Percentiles rank a stretch among this genome's conserved stretches.
phyloP scores from a whole-genome alignment of 2,888 invertebrate genomes.

The Pachymerium ferrugineum region DNA sequence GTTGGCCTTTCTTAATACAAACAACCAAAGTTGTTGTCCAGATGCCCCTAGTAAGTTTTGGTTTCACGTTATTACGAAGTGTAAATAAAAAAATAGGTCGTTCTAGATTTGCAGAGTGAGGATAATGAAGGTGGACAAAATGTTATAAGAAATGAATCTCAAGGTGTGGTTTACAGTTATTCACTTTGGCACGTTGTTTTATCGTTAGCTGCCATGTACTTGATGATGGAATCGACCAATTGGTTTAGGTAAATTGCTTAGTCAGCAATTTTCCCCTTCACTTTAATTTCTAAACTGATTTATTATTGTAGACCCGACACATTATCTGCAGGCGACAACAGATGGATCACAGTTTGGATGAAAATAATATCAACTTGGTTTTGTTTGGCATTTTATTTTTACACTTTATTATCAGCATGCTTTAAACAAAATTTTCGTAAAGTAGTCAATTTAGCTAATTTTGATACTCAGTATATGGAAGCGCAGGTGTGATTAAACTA shows the following conservation, averaged over 20 bases:
- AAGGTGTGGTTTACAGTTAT: conserved; percentile 49
- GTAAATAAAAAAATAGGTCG: not conserved
- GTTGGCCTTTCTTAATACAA: not conserved
- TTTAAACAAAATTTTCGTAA: not conserved
- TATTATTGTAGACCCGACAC: conserved; percentile 47
- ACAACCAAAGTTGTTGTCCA: conserved; percentile 23
- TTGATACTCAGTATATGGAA: not conserved
- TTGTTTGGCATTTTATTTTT: conserved; percentile 48
- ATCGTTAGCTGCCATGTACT: conserved; percentile 48
- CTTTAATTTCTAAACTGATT: no score
- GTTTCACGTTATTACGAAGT: not conserved
- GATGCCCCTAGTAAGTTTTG: not conserved
- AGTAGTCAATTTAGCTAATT: not conserved
- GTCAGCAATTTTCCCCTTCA: no score
- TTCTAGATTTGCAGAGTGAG: conserved; percentile 30
- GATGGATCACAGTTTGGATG: conserved; percentile 51
- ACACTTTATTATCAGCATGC: conserved; percentile 45
- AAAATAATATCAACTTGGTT: conserved; percentile 51
- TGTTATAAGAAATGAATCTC: conserved; percentile 47
- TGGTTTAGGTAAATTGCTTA: conserved; percentile 51
- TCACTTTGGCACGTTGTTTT: conserved; percentile 51
- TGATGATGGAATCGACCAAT: conserved; percentile 52
- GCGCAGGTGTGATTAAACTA: not conserved
- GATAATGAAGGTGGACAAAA: conserved; percentile 43
- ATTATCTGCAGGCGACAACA: conserved; percentile 47